Base-by-base conservation (phyloP, 2,113 vertebrate species). In the Lepidothrix coronata region DNA sequence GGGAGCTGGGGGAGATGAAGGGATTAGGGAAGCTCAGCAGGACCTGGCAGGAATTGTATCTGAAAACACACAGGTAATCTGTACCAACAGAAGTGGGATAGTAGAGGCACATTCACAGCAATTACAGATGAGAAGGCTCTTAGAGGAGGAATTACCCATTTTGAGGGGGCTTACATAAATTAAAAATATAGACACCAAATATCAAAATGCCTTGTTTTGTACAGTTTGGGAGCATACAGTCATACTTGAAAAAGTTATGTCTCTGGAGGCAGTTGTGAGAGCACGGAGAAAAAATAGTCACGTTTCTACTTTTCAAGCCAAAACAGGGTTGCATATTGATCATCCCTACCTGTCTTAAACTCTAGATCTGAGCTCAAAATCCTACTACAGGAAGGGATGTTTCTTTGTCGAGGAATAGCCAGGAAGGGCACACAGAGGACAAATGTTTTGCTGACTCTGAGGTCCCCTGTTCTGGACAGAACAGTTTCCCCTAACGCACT, bases 1-100 rank as follows among this genome's bases (percentile, higher is more conserved):
- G 0, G 85, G 79, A 91, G 72, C 52, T 35, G 37, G 72, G 22
- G 49, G 58, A 90, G 79, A 65, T 92, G 88, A 88, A 74, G 30
- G 57, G 86, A 86, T 96, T 95, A 89, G 44, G 57, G 61, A 84
- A 88, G 65, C 82, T 82, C 91, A 88, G 93, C 43, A 72, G 91
- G 87, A 94, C 41, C 66, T 70, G 81, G 89, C 62, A 84, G 87
- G 63, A 86, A 11, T 19, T 88, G 41, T 55, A 17, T 62, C 59
- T 94, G 85, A 71, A 89, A 95, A 61, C n/a, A 80, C 25, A 4
- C 1, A 0, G 35, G 59, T 91, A 94, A 91, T 91, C 79, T 80
- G n/a, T 75, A 59, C 65, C 48, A n/a, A 3, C 52, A 51, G 93
- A 83, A 59, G 35, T 74, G 71, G 71, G 51, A 70, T 30, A 83